Evolutionary conservation across 2,797 vertebrate genomes (phyloP).

Genomic region (Esox lucius): DNA sequence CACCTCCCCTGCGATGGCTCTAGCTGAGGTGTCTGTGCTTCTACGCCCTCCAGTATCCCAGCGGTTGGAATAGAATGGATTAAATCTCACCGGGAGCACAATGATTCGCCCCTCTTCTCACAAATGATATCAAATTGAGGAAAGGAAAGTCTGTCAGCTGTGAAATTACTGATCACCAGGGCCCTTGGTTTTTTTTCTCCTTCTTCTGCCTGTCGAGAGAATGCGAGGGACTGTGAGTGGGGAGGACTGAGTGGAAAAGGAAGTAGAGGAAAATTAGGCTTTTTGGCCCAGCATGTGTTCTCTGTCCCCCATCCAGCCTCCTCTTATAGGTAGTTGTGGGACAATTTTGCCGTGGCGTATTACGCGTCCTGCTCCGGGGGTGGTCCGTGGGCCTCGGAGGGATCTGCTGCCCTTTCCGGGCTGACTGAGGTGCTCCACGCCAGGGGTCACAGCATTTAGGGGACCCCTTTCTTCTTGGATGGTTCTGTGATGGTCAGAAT

Average conservation of each 20-base stretch:
- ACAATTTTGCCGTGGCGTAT: slow-evolving; percentile 66
- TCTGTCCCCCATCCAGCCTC: slow-evolving; percentile 35
- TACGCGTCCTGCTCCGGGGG: slow-evolving; percentile 48
- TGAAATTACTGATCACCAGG: slow-evolving; percentile 84
- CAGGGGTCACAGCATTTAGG: slow-evolving; percentile 25
- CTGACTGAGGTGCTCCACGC: slow-evolving; percentile 4
- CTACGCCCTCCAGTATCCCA: slow-evolving; percentile 50
- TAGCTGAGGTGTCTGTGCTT: slow-evolving; percentile 54
- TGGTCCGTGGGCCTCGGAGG: slow-evolving; percentile 38
- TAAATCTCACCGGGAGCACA: slow-evolving; percentile 58
- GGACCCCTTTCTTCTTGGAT: slow-evolving; percentile 19
- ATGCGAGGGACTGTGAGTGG: slow-evolving; percentile 16
- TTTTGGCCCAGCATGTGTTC: slow-evolving; percentile 52
- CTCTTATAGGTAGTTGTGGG: slow-evolving; percentile 54
- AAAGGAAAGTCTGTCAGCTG: slow-evolving; percentile 74
- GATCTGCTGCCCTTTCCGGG: slow-evolving; percentile 25
- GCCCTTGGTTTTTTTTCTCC: slow-evolving; percentile 61
- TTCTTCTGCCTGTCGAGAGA: slow-evolving; percentile 56
- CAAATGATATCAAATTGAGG: slow-evolving; percentile 77
- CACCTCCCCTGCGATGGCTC: slow-evolving; percentile 55
- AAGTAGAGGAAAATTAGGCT: slow-evolving; percentile 22
- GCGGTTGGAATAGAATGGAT: slow-evolving; percentile 67
- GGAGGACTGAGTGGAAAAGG: slow-evolving; percentile 28
- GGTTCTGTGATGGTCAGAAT: slow-evolving; percentile 23
- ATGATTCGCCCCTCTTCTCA: slow-evolving; percentile 65